Conservation (phyloP, 2,888 invertebrate genomes). For the Spilarctia lutea region DNA sequence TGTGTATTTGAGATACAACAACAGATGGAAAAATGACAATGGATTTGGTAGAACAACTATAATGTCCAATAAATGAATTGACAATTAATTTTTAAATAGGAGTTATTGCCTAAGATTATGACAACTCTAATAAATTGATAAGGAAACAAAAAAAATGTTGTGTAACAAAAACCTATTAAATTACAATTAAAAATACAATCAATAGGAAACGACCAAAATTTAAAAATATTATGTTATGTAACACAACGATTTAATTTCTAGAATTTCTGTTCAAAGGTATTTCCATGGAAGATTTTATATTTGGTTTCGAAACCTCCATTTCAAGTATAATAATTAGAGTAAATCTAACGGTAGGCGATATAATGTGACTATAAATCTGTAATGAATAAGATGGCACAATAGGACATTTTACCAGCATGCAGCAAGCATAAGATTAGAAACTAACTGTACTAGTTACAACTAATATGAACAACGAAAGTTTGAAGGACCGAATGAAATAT, state of each 20-base stretch:
- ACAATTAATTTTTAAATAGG: background rate
- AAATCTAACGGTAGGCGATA: no score
- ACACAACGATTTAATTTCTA: background rate
- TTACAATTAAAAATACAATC: background rate
- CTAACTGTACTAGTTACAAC: background rate
- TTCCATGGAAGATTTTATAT: background rate
- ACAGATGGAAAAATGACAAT: no score
- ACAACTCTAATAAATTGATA: background rate
- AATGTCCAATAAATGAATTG: background rate
- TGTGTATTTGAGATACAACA: background rate
- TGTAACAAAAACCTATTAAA: conserved; percentile 1
- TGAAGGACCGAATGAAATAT: background rate
- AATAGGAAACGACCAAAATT: background rate
- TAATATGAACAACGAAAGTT: background rate
- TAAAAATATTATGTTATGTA: background rate
- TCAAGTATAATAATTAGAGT: background rate
- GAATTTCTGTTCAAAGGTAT: background rate
- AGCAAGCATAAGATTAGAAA: background rate
- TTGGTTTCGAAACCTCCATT: background rate
- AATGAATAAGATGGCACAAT: background rate
- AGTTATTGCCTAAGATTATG: background rate
- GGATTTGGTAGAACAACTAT: no score
- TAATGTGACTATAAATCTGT: no score
- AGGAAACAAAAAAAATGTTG: background rate
- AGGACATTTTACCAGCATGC: background rate